A percentile compares a stretch with the other conserved stretches of the same genome.
Conservation (phyloP, 92 coral and sea anemone species). For the Phenganax stokvisi region DNA sequence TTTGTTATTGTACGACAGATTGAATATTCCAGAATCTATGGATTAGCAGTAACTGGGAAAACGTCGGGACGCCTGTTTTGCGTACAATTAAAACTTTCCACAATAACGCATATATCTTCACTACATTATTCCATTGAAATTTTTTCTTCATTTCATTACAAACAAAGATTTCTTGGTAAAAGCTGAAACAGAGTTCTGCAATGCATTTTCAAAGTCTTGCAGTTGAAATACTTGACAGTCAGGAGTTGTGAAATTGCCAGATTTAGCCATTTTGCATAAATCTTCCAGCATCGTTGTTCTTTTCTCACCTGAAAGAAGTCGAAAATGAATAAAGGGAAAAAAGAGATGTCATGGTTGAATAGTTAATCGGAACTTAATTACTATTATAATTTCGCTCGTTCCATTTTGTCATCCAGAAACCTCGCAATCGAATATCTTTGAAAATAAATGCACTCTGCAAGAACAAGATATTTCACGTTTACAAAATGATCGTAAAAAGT, state of each 20-base stretch:
- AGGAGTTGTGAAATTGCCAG: constrained; percentile 60
- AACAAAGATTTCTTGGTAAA: constrained; percentile 44
- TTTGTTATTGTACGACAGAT: no score
- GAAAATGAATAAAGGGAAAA: not conserved
- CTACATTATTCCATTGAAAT: not conserved
- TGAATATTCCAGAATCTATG: no score
- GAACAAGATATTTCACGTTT: not conserved
- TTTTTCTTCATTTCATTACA: not conserved
- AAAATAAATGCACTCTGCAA: constrained; percentile 74
- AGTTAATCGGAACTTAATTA: constrained; percentile 11
- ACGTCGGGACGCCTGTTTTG: no score
- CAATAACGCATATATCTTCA: no score
- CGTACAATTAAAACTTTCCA: not conserved
- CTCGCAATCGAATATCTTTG: constrained; percentile 69
- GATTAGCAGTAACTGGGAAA: no score
- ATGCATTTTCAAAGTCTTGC: constrained; percentile 62
- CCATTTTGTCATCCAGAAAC: constrained; percentile 97
- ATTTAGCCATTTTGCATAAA: constrained; percentile 58
- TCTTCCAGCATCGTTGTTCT: constrained; percentile 63
- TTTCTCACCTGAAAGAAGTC: constrained; percentile 49
- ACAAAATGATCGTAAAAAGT: not conserved
- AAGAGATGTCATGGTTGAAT: not conserved
- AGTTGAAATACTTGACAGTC: constrained; percentile 62
- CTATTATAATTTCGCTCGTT: constrained; percentile 57
- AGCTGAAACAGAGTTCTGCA: constrained; percentile 62